phyloP scores from a whole-genome alignment of 2,113 vertebrate species.

The Panthera tigris region DNA sequence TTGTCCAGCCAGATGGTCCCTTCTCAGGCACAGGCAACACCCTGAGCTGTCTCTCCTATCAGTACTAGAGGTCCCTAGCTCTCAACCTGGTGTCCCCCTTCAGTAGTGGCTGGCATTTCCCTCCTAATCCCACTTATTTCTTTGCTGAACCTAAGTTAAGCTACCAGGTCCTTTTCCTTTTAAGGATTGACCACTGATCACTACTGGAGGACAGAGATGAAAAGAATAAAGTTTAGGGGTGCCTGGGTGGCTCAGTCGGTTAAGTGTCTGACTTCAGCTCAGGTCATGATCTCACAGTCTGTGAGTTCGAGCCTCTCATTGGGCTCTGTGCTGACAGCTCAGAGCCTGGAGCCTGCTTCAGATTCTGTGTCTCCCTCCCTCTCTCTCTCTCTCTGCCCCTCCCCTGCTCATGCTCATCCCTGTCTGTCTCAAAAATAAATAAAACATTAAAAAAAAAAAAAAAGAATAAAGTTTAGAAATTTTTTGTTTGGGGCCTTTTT shows the following conservation, averaged over 20 bases:
- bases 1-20: background rate
- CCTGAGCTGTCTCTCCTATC: background rate
- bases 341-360: no score
- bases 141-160: background rate
- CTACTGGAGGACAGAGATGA: background rate
- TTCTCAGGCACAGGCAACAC: background rate
- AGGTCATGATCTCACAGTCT: no score
- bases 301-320: no score
- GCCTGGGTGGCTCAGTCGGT: no score
- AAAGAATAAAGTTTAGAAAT: constrained; percentile 45
- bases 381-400: no score
- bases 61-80: background rate
- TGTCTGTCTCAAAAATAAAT: no score
- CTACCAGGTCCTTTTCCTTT: background rate
- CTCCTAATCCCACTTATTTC: background rate
- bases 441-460: no score
- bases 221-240: constrained; percentile 28
- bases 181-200: background rate
- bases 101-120: background rate
- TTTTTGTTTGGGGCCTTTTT: background rate
- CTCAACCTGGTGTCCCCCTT: background rate
- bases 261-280: no score
- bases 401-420: no score
- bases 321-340: no score
- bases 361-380: no score